These are phyloP conservation scores for Athene cunicularia DNA, from an alignment of 2,113 vertebrate species.

Conservation along the genomic window DNA sequence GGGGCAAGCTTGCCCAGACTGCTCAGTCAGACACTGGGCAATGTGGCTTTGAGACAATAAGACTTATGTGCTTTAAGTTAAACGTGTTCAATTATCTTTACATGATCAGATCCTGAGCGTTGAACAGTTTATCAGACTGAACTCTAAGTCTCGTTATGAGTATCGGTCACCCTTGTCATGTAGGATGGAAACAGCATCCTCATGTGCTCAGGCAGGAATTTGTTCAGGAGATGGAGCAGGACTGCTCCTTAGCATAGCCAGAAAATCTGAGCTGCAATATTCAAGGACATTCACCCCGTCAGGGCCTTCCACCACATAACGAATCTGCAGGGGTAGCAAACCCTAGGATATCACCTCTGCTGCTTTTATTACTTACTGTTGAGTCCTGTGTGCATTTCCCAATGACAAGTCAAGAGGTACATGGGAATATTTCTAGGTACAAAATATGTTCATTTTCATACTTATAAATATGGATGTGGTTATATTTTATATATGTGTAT, in stretches of 20 bases:
- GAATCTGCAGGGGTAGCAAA: neutral
- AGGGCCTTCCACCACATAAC: neutral
- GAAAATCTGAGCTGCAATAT: neutral
- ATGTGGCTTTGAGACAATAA: neutral
- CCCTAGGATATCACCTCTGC: neutral
- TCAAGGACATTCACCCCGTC: neutral
- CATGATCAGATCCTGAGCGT: neutral
- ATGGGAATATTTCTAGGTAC: slow-evolving; percentile 34
- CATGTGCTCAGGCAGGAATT: neutral
- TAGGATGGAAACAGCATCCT: neutral
- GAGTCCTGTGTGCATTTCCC: slow-evolving; percentile 29
- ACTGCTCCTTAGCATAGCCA: neutral
- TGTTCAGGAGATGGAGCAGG: neutral
- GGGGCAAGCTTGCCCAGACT: neutral
- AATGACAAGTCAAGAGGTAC: slow-evolving; percentile 48
- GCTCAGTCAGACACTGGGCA: neutral
- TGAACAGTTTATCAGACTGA: neutral
- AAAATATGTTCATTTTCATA: slow-evolving; percentile 65
- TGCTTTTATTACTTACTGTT: slow-evolving; percentile 18
- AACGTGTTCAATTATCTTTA: neutral
- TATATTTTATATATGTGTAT: slow-evolving; percentile 66
- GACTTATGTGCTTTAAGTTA: neutral
- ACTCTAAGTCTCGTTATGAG: neutral
- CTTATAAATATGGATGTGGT: slow-evolving; percentile 65
- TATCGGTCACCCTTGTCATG: neutral